Conservation (phyloP, 2,797 vertebrate species). For the Neomorphus geoffroyi region DNA sequence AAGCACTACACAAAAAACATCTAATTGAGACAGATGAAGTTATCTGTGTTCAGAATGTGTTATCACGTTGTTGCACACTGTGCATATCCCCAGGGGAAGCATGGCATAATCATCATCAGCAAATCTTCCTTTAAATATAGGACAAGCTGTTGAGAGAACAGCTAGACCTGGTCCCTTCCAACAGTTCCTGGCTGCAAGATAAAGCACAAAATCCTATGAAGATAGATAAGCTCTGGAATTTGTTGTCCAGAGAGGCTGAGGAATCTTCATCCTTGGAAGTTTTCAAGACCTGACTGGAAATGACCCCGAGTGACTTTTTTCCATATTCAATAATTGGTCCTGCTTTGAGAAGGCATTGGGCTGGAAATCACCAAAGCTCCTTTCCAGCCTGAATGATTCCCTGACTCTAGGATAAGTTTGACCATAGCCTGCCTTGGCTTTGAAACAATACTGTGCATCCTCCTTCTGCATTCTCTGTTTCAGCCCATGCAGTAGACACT, state of each 20-base stretch:
- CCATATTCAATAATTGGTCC: not conserved
- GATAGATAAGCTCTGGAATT: not conserved
- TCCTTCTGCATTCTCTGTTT: not conserved
- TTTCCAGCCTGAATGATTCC: not conserved
- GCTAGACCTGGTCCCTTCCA: not conserved
- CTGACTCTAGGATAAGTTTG: not conserved
- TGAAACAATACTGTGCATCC: not conserved
- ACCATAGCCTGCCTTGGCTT: not conserved
- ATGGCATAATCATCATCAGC: not conserved
- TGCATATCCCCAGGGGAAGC: not conserved
- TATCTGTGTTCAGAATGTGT: not conserved
- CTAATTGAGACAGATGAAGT: not conserved
- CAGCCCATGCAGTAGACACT: not conserved
- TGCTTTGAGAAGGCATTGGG: not conserved
- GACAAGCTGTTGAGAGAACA: not conserved
- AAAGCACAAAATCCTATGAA: not conserved
- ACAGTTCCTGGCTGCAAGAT: not conserved
- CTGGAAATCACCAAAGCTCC: not conserved
- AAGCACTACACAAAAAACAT: not conserved
- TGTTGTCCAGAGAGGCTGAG: not conserved
- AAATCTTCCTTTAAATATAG: not conserved
- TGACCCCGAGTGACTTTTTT: not conserved
- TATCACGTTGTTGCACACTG: not conserved
- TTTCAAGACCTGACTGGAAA: not conserved
- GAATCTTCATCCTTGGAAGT: not conserved